Evolutionary conservation across 2,888 invertebrate genomes (phyloP).

Genomic region (Agrilus biguttatus): DNA sequence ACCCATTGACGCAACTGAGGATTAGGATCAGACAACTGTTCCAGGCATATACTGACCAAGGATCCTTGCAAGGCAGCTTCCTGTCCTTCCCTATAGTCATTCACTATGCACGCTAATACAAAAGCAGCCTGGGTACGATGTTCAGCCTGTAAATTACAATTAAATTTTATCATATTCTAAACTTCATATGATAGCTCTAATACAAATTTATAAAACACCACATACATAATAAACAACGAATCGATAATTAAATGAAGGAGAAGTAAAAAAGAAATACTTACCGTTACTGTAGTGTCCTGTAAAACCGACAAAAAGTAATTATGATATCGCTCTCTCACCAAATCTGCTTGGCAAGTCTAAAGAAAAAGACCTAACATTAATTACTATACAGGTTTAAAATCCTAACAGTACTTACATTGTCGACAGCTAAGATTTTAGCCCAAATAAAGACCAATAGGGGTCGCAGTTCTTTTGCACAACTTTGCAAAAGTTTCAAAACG

Average conservation of each 20-base stretch:
- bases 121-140: constrained; percentile 90
- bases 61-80: constrained; percentile 82
- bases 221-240: constrained; percentile 3
- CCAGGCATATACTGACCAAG: constrained; percentile 81
- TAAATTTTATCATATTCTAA: no score
- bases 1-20: constrained; percentile 72
- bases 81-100: constrained; percentile 77
- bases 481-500: constrained; percentile 91
- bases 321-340: constrained; percentile 86
- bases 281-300: constrained; percentile 71
- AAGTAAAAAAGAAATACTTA: constrained; percentile 32
- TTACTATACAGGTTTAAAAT: not conserved
- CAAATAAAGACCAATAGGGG: constrained; percentile 94
- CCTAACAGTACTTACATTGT: constrained; percentile 51
- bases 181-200: no score
- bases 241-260: constrained; percentile 1
- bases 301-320: constrained; percentile 89
- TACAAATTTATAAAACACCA: not conserved
- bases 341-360: constrained; percentile 85
- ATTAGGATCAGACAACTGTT: constrained; percentile 63
- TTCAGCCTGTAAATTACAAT: constrained; percentile 42
- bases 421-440: constrained; percentile 96
- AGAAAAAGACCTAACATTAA: constrained; percentile 2
- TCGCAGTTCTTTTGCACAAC: constrained; percentile 80
- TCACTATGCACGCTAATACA: constrained; percentile 85